Conservation (phyloP, 1,140 invertebrate genomes). For the Scaptomyza hsui region DNA sequence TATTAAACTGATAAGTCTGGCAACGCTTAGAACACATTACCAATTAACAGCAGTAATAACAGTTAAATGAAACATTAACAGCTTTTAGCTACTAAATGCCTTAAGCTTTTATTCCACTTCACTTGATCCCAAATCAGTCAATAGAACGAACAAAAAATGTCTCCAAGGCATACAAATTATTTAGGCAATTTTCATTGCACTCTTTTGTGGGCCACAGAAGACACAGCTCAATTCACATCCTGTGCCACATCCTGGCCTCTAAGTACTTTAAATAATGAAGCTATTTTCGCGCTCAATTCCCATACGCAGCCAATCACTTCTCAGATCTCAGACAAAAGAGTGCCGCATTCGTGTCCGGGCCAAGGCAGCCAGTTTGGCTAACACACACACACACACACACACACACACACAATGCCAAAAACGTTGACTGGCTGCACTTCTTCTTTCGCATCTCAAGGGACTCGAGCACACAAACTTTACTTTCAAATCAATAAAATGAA, state of each 20-base stretch:
- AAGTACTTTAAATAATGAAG: slow-evolving; percentile 82
- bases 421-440: slow-evolving; percentile 9
- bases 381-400: neutral
- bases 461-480: slow-evolving; percentile 18
- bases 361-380: slow-evolving; percentile 28
- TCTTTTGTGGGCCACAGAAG: slow-evolving; percentile 9
- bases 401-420: slow-evolving; percentile 20
- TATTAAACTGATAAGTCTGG: neutral
- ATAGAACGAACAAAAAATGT: slow-evolving; percentile 23
- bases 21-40: neutral
- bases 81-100: neutral
- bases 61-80: neutral
- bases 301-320: slow-evolving; percentile 78
- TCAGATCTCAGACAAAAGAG: slow-evolving; percentile 33
- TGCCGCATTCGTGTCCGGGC: slow-evolving; percentile 20
- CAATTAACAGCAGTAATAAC: neutral
- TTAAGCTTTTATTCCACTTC: slow-evolving; percentile 1
- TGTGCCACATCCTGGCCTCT: slow-evolving; percentile 26
- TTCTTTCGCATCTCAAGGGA: neutral
- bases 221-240: slow-evolving; percentile 63
- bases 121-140: slow-evolving; percentile 34
- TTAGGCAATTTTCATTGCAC: slow-evolving; percentile 66
- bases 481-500: slow-evolving; percentile 39
- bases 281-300: slow-evolving; percentile 80
- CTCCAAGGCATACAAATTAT: slow-evolving; percentile 75